phyloP scores from a whole-genome alignment of 2,888 invertebrate species.

The Sicus ferrugineus region DNA sequence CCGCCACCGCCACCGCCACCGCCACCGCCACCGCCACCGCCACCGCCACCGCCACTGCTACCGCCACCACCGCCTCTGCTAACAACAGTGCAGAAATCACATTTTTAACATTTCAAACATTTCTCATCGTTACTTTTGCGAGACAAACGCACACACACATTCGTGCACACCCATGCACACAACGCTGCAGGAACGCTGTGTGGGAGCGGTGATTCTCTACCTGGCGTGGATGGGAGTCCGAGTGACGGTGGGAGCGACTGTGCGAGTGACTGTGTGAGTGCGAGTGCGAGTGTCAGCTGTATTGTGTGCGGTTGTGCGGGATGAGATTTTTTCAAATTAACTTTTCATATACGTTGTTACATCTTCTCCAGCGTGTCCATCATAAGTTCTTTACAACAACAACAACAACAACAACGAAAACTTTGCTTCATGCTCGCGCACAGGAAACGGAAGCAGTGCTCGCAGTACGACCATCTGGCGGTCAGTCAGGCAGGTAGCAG shows the following conservation, averaged over 20 bases:
- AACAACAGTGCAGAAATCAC: conserved; percentile 11
- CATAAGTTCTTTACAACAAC: conserved; percentile 12
- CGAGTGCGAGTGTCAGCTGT: conserved; percentile 19
- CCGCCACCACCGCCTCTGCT: not conserved
- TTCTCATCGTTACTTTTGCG: conserved; percentile 15
- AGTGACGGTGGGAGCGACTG: conserved; percentile 13
- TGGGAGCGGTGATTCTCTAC: not conserved
- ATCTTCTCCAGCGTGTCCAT: conserved; percentile 20
- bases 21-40: not conserved
- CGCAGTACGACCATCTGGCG: conserved; percentile 1
- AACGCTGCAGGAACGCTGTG: not conserved
- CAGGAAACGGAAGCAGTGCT: not conserved
- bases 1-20: not conserved
- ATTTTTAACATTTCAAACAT: conserved; percentile 15
- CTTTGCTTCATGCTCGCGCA: not conserved
- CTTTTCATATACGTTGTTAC: conserved; percentile 24
- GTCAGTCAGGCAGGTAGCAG: not conserved
- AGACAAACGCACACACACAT: not conserved
- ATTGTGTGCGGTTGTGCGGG: not conserved
- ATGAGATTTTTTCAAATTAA: conserved; percentile 31
- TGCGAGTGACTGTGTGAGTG: conserved; percentile 25
- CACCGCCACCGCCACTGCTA: not conserved
- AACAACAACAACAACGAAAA: conserved; percentile 9
- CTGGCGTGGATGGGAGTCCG: not conserved
- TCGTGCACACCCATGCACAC: not conserved